These are phyloP conservation scores for Centropristis striata DNA, from an alignment of 2,113 vertebrate species.

Conservation along the genomic window DNA sequence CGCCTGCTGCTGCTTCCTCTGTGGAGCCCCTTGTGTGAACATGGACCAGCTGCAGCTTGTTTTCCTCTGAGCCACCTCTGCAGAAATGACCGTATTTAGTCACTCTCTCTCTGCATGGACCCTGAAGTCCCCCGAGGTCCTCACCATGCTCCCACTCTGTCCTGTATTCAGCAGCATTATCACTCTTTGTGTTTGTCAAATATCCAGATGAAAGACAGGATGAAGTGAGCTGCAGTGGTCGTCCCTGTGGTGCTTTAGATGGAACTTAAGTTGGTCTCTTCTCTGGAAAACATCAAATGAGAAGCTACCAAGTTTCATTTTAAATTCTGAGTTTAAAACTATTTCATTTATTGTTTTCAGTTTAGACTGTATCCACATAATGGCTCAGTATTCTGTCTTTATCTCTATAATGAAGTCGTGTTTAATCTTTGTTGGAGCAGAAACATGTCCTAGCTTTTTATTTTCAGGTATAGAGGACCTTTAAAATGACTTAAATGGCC, in stretches of 20 bases:
- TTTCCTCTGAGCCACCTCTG: conserved; percentile 64
- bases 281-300: no score
- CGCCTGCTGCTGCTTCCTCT: conserved; percentile 69
- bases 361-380: background rate
- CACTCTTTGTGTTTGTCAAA: conserved; percentile 16
- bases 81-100: conserved; percentile 75
- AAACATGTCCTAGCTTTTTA: conserved; percentile 71
- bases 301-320: conserved; percentile 5
- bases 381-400: conserved; percentile 3
- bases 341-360: background rate
- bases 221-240: background rate
- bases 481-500: conserved; percentile 63
- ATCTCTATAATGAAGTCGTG: background rate
- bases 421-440: conserved; percentile 18
- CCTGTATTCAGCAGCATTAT: conserved; percentile 7
- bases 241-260: background rate
- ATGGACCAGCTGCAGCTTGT: conserved; percentile 77
- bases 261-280: background rate
- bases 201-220: conserved; percentile 5
- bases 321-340: background rate
- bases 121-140: conserved; percentile 34
- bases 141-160: conserved; percentile 21
- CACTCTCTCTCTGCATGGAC: conserved; percentile 27
- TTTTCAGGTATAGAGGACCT: conserved; percentile 76
- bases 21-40: conserved; percentile 68